phyloP scores from a whole-genome alignment of 2,113 vertebrate genomes.

The Crocuta crocuta region DNA sequence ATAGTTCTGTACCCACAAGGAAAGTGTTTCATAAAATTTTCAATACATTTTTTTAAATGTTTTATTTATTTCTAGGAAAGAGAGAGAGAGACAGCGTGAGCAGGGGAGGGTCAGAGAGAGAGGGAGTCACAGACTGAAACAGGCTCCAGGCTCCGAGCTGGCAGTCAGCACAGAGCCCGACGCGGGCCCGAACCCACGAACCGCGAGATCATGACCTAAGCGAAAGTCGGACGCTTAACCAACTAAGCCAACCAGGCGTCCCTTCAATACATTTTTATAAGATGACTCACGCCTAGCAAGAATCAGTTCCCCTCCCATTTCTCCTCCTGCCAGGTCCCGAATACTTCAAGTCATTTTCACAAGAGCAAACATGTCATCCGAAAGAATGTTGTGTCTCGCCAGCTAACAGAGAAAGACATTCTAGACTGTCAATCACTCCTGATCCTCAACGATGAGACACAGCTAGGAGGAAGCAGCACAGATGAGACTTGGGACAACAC shows the following conservation, averaged over 20 bases:
- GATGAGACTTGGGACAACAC: not conserved
- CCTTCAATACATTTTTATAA: not conserved
- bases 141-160: too few species aligned
- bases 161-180: too few species aligned
- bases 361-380: conserved; percentile 41
- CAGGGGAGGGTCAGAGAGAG: too few species aligned
- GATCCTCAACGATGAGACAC: not conserved
- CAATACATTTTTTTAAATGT: not conserved
- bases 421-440: not conserved
- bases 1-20: not conserved
- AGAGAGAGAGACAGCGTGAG: too few species aligned
- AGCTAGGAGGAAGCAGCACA: not conserved
- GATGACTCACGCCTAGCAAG: conserved; percentile 42
- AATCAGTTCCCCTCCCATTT: conserved; percentile 23
- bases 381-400: conserved; percentile 1
- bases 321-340: conserved; percentile 60
- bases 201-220: too few species aligned
- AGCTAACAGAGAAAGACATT: not conserved
- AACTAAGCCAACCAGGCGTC: too few species aligned
- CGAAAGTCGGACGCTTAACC: too few species aligned
- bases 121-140: too few species aligned
- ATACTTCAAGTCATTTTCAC: conserved; percentile 34
- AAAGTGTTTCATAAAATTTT: conserved; percentile 21
- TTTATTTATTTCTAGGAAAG: too few species aligned
- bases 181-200: too few species aligned